Evolutionary conservation across 2,888 invertebrate genomes (phyloP).

Genomic region (Latrodectus elegans): DNA sequence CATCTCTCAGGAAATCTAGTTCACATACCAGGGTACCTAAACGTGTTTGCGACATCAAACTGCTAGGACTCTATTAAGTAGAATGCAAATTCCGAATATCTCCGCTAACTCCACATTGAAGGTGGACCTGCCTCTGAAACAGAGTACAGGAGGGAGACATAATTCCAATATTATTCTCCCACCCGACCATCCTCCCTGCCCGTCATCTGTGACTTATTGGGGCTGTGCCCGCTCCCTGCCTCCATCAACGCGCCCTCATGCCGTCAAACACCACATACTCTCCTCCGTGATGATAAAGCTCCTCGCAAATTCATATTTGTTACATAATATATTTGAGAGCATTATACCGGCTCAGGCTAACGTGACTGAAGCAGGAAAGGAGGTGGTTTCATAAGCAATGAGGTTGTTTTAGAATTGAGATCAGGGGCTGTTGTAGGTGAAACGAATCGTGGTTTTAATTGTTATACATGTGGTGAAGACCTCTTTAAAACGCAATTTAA

Average conservation of each 20-base stretch:
- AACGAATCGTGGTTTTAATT: background rate
- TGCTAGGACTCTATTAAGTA: no score
- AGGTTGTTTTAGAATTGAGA: background rate
- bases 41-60: no score
- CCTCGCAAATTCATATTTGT: slow-evolving; percentile 18
- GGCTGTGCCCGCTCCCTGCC: background rate
- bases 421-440: background rate
- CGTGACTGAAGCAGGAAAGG: background rate
- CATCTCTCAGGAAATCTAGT: no score
- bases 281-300: slow-evolving; percentile 7
- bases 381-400: background rate
- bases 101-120: no score
- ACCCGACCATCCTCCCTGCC: background rate
- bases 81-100: no score
- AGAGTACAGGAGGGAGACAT: background rate
- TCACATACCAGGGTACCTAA: no score
- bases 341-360: background rate
- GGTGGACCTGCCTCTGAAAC: background rate
- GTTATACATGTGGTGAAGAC: no score
- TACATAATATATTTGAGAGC: background rate
- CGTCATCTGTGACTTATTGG: slow-evolving; percentile 3
- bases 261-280: background rate
- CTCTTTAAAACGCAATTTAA: no score
- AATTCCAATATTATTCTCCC: background rate
- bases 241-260: background rate